Evolutionary conservation across 2,888 invertebrate species (phyloP), one percentile per base, ranked within the genome.

Genomic region (Drosophila yooni): DNA sequence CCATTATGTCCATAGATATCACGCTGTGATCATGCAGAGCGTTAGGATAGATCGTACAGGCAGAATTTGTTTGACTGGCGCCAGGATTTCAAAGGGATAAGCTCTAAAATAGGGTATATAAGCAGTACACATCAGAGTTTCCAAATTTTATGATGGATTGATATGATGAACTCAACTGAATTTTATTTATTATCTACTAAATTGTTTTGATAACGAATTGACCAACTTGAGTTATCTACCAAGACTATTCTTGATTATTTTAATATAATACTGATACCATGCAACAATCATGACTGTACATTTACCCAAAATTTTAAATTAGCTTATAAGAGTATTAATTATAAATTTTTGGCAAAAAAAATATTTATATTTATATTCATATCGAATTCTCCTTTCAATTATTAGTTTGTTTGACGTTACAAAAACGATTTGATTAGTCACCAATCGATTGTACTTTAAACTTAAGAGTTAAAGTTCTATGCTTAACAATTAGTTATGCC

Each of bases 11-110:
- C 36, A 25, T 31, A 36, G 59, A 81, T 61, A 67, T 64, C 89
- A 56, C 40, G 67, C 58, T 43, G 87, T 18, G 89, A 85, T 89
- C 80, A 68, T 65, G 38, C 52, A 34, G 43, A 52, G 76, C 64
- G 56, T 70, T 69, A 70, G 31, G 29, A 50, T 11, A 27, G 58
- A 66, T 71, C 38, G 11, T 21, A 43, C 21, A 3, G 33, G 51
- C 61, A 21, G 36, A 36, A 36, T 21, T 33, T 13, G 18, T 34
- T 63, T 64, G 25, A 66, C 76, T 75, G 82, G 89, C 71, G 84
- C 78, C 81, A 60, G 83, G 72, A 60, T 59, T 75, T 68, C 65
- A 60, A 81, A 73, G 72, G 74, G 74, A 84, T 81, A 71, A 81
- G 82, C 81, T 62, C 38, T 38, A 70, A 84, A 84, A 68, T 78